Base-by-base conservation (phyloP, 2,888 invertebrate species). In the Hipparchia sbordonii region DNA sequence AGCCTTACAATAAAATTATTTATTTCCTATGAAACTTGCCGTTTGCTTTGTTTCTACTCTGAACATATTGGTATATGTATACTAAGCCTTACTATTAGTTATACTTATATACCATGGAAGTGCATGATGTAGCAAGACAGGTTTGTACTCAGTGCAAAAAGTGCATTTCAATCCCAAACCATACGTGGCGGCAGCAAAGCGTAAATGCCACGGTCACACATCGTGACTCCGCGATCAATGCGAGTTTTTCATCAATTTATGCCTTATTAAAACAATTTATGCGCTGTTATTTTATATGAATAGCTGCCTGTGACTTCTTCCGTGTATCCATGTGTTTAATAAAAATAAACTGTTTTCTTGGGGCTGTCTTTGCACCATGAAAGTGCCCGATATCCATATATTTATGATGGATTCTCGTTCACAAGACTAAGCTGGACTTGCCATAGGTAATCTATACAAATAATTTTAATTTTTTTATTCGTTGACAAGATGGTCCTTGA, bases 191-290 rank as follows among this genome's bases (percentile, higher is more conserved):
- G 76, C 88, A 90, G 82, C 89, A 84, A 86, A 89, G 88, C 93
- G 93, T 93, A 93, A 93, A 93, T 93, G 91, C 93, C 93, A 93
- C 87, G 92, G 89, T 85, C 92, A 92, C 79, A 89, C 89, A 90
- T 88, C 86, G 93, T 89, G 87, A 91, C 92, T 85, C 84, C 74
- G 85, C 85, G 88, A 88, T 90, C 88, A 83, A 78, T 76, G 79
- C 83, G 80, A 83, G 87, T 90, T 91, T 84, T 77, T 79, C 77
- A 82, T 85, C 86, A 76, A 89, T 90, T 88, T 89, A 89, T 88
- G 87, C 89, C 88, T 92, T 89, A 91, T 91, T 92, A 90, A 89
- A 91, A 89, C 88, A 88, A 90, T 91, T 90, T 91, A 90, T 90
- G 87, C 89, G 81, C 84, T 88, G 86, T 86, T 86, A 87, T 66